A percentile compares a stretch with the other conserved stretches of the same genome.
Evolutionary conservation across 92 coral and sea anemone species (phyloP).

Genomic region (Hydrozoanthus gracilis): DNA sequence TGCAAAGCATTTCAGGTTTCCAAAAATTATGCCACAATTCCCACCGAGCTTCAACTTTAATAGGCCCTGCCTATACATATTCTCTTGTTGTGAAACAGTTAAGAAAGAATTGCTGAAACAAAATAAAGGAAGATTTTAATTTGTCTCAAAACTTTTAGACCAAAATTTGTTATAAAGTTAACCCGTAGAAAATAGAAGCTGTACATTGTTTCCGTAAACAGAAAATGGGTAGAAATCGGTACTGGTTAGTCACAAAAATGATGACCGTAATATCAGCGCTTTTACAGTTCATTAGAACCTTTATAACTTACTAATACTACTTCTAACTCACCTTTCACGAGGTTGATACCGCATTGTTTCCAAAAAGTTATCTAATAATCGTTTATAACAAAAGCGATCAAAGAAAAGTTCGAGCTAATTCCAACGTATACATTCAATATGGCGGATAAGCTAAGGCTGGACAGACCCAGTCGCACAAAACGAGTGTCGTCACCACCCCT

Average conservation of each 20-base stretch:
- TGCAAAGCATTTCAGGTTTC: background rate
- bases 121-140: background rate
- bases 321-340: slow-evolving; percentile 29
- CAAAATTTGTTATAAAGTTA: background rate
- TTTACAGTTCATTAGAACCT: background rate
- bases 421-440: slow-evolving; percentile 36
- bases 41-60: background rate
- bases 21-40: background rate
- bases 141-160: background rate
- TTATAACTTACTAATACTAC: background rate
- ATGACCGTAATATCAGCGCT: background rate
- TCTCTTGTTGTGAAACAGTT: slow-evolving; percentile 23
- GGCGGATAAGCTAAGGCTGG: slow-evolving; percentile 23
- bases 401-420: slow-evolving; percentile 6
- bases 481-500: slow-evolving; percentile 89
- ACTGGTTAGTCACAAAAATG: background rate
- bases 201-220: background rate
- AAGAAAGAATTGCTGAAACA: slow-evolving; percentile 25
- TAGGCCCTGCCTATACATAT: background rate
- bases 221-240: background rate
- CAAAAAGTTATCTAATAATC: slow-evolving; percentile 1
- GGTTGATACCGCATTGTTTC: slow-evolving; percentile 40
- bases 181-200: background rate
- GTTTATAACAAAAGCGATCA: slow-evolving; percentile 21
- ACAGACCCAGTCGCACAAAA: background rate